Conservation (phyloP, 2,888 invertebrate species). For the Nemapogon koenigi region DNA sequence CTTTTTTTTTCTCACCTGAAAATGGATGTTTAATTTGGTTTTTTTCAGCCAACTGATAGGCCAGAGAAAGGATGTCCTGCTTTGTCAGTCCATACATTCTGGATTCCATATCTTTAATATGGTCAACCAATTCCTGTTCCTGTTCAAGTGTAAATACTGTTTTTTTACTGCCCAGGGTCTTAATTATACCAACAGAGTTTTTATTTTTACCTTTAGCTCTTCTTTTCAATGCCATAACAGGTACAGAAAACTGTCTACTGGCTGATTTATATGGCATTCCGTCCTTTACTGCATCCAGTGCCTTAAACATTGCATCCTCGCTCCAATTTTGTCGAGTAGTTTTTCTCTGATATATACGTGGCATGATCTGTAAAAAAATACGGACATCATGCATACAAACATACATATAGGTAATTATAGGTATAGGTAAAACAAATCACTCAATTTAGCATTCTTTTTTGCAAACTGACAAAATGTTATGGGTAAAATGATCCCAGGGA, state of each 20-base stretch:
- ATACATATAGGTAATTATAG: too few species aligned
- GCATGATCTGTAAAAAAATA: not conserved
- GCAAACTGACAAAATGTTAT: too few species aligned
- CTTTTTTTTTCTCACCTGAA: constrained; percentile 16
- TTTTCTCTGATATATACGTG: not conserved
- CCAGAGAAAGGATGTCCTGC: constrained; percentile 16
- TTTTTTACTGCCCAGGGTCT: constrained; percentile 8
- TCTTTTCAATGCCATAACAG: not conserved
- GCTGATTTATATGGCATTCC: not conserved
- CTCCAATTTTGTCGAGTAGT: not conserved
- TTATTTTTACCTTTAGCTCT: constrained; percentile 10
- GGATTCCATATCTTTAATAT: constrained; percentile 17
- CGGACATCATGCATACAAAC: not conserved
- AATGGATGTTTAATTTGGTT: constrained; percentile 17
- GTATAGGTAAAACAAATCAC: too few species aligned
- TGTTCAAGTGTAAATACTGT: not conserved
- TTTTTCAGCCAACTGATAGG: constrained; percentile 17
- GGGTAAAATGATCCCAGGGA: too few species aligned
- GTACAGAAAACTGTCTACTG: not conserved
- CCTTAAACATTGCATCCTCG: not conserved
- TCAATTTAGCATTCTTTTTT: too few species aligned
- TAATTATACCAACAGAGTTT: not conserved
- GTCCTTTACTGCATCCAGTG: not conserved
- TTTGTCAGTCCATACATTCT: constrained; percentile 17
- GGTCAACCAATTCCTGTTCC: constrained; percentile 11